Percentiles rank a stretch among this genome's conserved stretches.
Conservation (phyloP, 35 echinoderm and acorn worm genomes). For the Acanthaster planci region DNA sequence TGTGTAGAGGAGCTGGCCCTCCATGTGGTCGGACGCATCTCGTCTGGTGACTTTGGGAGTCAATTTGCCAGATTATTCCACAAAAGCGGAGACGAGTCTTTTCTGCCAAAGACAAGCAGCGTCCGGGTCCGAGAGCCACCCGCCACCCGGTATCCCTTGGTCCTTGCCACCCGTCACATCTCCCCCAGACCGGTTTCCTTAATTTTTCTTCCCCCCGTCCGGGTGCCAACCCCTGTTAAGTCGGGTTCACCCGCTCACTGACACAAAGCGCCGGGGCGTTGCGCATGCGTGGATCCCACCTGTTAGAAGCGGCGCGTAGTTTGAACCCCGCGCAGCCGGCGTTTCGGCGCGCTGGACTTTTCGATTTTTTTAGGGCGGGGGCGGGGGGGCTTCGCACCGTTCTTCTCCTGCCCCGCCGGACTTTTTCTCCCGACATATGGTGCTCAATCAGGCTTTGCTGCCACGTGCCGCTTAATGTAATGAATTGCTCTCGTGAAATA, state of each 20-base stretch:
- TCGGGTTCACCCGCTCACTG: constrained; percentile 9
- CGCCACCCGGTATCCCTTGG: background rate
- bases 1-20: background rate
- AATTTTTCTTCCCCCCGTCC: background rate
- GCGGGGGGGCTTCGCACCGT: constrained; percentile 4
- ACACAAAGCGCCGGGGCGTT: background rate
- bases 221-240: background rate
- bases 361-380: background rate
- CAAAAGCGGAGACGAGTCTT: constrained; percentile 10
- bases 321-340: background rate
- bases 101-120: constrained; percentile 1
- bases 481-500: constrained; percentile 70
- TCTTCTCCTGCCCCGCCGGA: constrained; percentile 19
- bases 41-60: background rate
- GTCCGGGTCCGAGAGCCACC: constrained; percentile 14
- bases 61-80: constrained; percentile 26
- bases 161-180: constrained; percentile 15
- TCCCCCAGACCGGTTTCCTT: background rate
- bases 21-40: constrained; percentile 1
- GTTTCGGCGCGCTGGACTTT: background rate
- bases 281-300: constrained; percentile 54
- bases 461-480: constrained; percentile 76
- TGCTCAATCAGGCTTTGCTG: constrained; percentile 65
- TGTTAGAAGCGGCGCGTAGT: constrained; percentile 6
- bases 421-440: constrained; percentile 59